Evolutionary conservation across 2,797 vertebrate species (phyloP), one percentile per base, ranked within the genome.

Genomic region (Champsocephalus esox): DNA sequence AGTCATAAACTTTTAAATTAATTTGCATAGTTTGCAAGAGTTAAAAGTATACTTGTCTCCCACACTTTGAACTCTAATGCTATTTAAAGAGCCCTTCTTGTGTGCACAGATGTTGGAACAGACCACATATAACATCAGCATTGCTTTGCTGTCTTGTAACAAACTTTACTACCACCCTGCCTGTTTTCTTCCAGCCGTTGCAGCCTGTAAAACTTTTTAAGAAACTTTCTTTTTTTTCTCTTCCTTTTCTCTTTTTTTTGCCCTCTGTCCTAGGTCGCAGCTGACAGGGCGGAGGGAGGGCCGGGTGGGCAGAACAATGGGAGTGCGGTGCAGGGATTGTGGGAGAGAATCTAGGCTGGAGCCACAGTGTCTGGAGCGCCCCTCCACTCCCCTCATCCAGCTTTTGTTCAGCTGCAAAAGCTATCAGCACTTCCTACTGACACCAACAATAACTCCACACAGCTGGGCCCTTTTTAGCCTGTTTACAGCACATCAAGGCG

Each of bases 371-470:
- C 95, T 96, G 95, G 94, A 93, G 94, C 94, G 77, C 93, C 94
- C 94, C 95, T 95, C 94, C 93, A 92, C 94, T 94, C 94, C 92
- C 93, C 94, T 95, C 93, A 95, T 94, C 94, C 94, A 94, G 94
- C 95, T 96, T 96, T 96, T 96, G 95, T 96, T 96, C 95, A 95
- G 94, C 95, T 96, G 94, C 95, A 93, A 95, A 95, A 96, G 95
- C 95, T 95, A 96, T 96, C 95, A 95, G 94, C 94, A 95, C 94
- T 96, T 96, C 95, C 95, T 96, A 96, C 95, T 94, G 95, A 95
- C 95, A 94, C 94, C 94, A 95, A 96, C 95, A 96, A 96, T 96
- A 95, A 96, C 95, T 94, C 94, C 92, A 94, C 95, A 96, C 95
- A 96, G 95, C 95, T 96, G 95, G 95, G 94, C 94, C 92, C 95